Percentiles rank a stretch among this genome's conserved stretches.
Conservation (phyloP, 2,888 invertebrate species). For the Oscheius sp. region DNA sequence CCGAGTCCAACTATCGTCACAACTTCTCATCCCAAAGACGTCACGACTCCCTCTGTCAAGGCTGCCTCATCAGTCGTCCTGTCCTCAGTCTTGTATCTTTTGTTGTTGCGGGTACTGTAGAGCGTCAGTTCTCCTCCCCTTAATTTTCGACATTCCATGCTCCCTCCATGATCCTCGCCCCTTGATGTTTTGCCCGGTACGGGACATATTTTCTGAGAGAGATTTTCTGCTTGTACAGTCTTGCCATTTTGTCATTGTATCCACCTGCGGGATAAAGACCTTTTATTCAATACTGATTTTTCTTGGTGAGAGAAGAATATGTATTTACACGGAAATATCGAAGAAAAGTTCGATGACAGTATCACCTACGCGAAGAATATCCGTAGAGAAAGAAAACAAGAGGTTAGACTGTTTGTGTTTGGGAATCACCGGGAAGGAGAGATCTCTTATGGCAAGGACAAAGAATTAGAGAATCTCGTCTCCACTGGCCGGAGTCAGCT, state of each 20-base stretch:
- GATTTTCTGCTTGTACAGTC: conserved; percentile 27
- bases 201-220: conserved; percentile 3
- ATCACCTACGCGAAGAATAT: conserved; percentile 35
- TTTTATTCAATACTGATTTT: neutral
- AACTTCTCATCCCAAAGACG: conserved; percentile 21
- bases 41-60: conserved; percentile 13
- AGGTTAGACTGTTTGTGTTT: neutral
- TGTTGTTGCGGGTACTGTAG: conserved; percentile 33
- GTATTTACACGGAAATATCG: conserved; percentile 2
- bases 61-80: neutral
- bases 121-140: neutral
- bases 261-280: conserved; percentile 7
- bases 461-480: conserved; percentile 54
- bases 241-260: conserved; percentile 28
- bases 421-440: conserved; percentile 8
- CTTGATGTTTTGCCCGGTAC: conserved; percentile 25
- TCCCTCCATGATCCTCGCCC: conserved; percentile 28
- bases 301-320: neutral
- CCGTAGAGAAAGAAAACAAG: conserved; percentile 34
- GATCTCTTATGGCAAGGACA: conserved; percentile 16
- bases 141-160: conserved; percentile 32
- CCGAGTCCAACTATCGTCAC: neutral
- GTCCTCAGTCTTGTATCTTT: neutral
- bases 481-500: conserved; percentile 60
- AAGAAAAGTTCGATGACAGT: conserved; percentile 30